phyloP scores from a whole-genome alignment of 2,113 vertebrate genomes.

The Spermophilus dauricus region DNA sequence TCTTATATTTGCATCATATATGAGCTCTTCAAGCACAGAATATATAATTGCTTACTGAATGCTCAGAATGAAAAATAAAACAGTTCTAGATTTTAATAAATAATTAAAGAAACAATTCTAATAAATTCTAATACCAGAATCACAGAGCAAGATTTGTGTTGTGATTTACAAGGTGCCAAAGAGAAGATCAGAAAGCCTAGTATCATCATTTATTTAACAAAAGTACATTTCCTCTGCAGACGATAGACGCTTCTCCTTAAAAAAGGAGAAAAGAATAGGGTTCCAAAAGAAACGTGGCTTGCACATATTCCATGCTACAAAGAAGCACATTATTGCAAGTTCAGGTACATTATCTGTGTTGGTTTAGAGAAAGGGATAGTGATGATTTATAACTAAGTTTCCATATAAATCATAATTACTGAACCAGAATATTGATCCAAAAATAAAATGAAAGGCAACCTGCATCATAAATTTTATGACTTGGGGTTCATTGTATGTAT shows the following conservation, averaged over 20 bases:
- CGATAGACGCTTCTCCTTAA: neutral
- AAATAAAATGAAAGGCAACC: slow-evolving; percentile 61
- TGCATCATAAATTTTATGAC: slow-evolving; percentile 58
- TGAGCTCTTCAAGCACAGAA: neutral
- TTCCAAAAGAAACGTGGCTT: slow-evolving; percentile 6
- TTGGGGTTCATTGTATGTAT: slow-evolving; percentile 37
- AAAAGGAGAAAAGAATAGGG: neutral
- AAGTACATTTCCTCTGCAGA: neutral
- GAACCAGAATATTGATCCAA: slow-evolving; percentile 68
- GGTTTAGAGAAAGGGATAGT: slow-evolving; percentile 35
- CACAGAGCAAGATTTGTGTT: neutral
- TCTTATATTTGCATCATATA: neutral
- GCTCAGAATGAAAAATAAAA: neutral
- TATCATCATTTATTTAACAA: neutral
- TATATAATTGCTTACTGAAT: neutral
- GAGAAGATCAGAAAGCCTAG: neutral
- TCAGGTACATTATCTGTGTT: neutral
- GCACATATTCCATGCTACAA: neutral
- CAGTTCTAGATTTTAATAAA: neutral
- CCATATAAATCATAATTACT: slow-evolving; percentile 71
- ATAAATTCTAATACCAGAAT: neutral
- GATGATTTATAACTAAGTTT: slow-evolving; percentile 60
- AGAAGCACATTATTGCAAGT: slow-evolving; percentile 19
- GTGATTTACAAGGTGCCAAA: neutral
- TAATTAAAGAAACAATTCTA: neutral